A percentile compares a stretch with the other conserved stretches of the same genome.
These are phyloP conservation scores for Ericerus pela DNA, from an alignment of 1,140 invertebrate species.

Conservation along the genomic window DNA sequence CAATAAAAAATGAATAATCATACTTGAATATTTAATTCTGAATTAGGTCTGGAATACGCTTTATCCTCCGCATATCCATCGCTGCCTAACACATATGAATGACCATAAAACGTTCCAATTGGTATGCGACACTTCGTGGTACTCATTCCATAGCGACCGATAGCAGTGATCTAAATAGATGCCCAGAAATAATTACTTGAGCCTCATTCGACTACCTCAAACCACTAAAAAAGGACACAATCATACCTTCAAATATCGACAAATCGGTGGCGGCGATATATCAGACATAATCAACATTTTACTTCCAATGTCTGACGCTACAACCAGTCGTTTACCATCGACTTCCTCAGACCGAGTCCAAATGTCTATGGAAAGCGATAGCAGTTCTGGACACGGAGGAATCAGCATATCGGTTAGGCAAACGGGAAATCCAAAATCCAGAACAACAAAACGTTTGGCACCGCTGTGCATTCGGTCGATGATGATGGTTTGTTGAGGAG, in stretches of 20 bases:
- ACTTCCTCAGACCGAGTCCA: constrained; percentile 70
- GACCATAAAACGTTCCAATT: constrained; percentile 81
- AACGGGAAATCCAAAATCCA: constrained; percentile 76
- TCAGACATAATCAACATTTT: constrained; percentile 72
- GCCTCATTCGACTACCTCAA: not conserved
- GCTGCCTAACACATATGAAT: constrained; percentile 58
- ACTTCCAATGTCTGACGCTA: constrained; percentile 67
- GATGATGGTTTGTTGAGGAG: constrained; percentile 69
- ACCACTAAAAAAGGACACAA: not conserved
- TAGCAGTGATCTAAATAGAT: constrained; percentile 52
- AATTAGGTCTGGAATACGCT: constrained; percentile 4
- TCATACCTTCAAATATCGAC: constrained; percentile 72
- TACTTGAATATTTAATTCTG: constrained; percentile 10
- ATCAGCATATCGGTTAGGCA: constrained; percentile 76
- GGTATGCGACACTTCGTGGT: constrained; percentile 77
- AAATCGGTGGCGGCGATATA: constrained; percentile 73
- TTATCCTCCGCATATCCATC: constrained; percentile 39
- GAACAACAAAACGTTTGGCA: constrained; percentile 67
- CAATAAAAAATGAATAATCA: constrained; percentile 10
- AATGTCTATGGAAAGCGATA: constrained; percentile 75
- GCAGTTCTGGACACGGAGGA: constrained; percentile 68
- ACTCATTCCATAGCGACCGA: constrained; percentile 78
- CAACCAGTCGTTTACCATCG: constrained; percentile 68
- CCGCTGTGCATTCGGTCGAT: constrained; percentile 86
- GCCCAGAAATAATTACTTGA: too few species aligned